Conservation (phyloP, 1,140 invertebrate species). For the Drosophila bocqueti region DNA sequence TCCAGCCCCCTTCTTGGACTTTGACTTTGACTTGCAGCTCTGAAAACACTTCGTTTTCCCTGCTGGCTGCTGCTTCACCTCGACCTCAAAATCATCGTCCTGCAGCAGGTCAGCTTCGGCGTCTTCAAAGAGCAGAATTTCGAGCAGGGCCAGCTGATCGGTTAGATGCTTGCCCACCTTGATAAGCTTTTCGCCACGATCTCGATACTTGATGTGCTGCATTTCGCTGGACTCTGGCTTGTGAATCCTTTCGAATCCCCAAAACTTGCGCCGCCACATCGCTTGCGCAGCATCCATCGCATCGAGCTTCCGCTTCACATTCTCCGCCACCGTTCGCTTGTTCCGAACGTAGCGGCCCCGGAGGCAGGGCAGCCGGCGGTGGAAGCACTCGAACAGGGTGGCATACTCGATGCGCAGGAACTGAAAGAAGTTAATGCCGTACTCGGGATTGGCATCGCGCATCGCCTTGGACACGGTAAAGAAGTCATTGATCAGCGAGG, state of each 20-base stretch:
- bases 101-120: background rate
- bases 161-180: slow-evolving; percentile 15
- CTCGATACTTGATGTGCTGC: background rate
- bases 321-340: slow-evolving; percentile 40
- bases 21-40: background rate
- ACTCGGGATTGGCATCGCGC: slow-evolving; percentile 7
- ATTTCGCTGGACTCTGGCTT: background rate
- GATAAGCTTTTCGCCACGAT: slow-evolving; percentile 21
- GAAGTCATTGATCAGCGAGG: slow-evolving; percentile 61
- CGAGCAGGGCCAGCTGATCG: slow-evolving; percentile 7
- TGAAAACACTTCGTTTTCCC: background rate
- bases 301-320: slow-evolving; percentile 1
- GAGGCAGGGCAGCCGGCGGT: slow-evolving; percentile 15
- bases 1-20: background rate
- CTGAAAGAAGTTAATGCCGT: slow-evolving; percentile 48
- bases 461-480: slow-evolving; percentile 50
- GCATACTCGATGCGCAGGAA: slow-evolving; percentile 58
- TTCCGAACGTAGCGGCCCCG: slow-evolving; percentile 32
- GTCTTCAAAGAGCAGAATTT: slow-evolving; percentile 4
- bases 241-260: background rate
- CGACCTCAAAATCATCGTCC: background rate
- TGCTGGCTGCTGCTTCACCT: background rate
- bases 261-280: background rate
- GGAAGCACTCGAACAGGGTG: background rate
- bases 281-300: background rate